Base-by-base conservation (phyloP, 2,113 vertebrate species). In the Hiodon tergisus region DNA sequence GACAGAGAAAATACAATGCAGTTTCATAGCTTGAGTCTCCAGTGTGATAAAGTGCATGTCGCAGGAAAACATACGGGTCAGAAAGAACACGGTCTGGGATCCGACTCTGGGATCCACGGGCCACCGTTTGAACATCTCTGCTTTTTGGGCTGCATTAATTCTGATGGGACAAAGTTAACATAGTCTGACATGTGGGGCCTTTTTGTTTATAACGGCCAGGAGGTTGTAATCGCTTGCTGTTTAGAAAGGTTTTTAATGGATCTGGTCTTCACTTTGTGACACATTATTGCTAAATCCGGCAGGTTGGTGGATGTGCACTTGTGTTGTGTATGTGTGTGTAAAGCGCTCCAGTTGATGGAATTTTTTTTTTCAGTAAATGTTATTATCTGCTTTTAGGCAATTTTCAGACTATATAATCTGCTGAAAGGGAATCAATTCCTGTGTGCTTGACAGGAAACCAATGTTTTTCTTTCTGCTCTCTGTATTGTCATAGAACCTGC, bases 341-440 rank as follows among this genome's bases (percentile, higher is more conserved):
- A 50, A 57, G 13, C 73, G 51, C 59, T 59, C 4, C 31, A 67
- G 46, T 16, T 75, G 31, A 58, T 67, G 70, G 57, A 31, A 48
- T 60, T 59, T 59, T 31, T 75, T 72, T 71, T 50, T 6, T 17
- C 61, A 62, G 67, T 74, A 74, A 68, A 47, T 75, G 73, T 52
- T 58, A 68, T 68, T 58, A 67, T 75, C 63, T 63, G 73, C 13
- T 67, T 75, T 75, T 68, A 67, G 65, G 65, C 54, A 31, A 61
- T 75, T 67, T 46, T 71, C 9, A 59, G 57, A 58, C 63, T 57
- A 31, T 67, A 68, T 65, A 73, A 73, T 68, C n/a, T 58, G 5
- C 73, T 59, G 53, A 67, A 75, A 67, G 47, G 65, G 54, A 6
- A 54, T 9, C 8, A 14, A 68, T 58, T 57, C 54, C 50, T 47